A percentile compares a stretch with the other conserved stretches of the same genome.
phyloP scores from a whole-genome alignment of 1,140 invertebrate genomes.

The Pseudomyrmex sp. region DNA sequence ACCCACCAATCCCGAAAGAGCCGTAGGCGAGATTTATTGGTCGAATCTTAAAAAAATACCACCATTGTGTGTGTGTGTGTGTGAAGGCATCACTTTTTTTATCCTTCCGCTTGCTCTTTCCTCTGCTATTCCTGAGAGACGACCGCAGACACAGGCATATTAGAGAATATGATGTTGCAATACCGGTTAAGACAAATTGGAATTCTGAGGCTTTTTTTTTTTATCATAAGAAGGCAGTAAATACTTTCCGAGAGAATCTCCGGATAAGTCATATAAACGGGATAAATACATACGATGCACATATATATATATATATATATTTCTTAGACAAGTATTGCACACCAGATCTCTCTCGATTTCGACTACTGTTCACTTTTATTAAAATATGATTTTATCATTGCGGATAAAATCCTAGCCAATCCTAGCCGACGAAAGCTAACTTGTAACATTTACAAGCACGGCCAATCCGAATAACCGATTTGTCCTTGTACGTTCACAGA shows the following conservation, averaged over 20 bases:
- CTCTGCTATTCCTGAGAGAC: slow-evolving; percentile 42
- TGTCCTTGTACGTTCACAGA: slow-evolving; percentile 55
- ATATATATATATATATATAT: background rate
- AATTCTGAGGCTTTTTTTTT: slow-evolving; percentile 37
- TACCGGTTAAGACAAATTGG: slow-evolving; percentile 30
- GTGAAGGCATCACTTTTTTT: slow-evolving; percentile 43
- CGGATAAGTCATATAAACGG: slow-evolving; percentile 23
- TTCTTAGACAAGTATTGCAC: slow-evolving; percentile 43
- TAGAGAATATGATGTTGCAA: slow-evolving; percentile 28
- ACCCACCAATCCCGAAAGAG: slow-evolving; percentile 74
- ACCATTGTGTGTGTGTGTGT: slow-evolving; percentile 17
- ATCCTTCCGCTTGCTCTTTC: slow-evolving; percentile 34
- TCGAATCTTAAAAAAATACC: slow-evolving; percentile 76
- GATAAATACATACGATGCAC: background rate
- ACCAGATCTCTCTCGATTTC: slow-evolving; percentile 22
- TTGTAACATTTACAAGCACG: background rate
- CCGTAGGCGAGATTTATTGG: slow-evolving; percentile 65
- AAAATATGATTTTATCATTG: slow-evolving; percentile 61
- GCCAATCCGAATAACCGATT: slow-evolving; percentile 16
- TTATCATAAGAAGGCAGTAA: slow-evolving; percentile 32
- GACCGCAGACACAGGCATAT: slow-evolving; percentile 16
- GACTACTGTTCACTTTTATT: slow-evolving; percentile 33
- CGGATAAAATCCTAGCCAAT: background rate
- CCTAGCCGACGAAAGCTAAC: slow-evolving; percentile 11
- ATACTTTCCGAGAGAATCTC: slow-evolving; percentile 34